These are phyloP conservation scores for Dasyurus viverrinus DNA, from an alignment of 2,113 vertebrate genomes.

Conservation along the genomic window DNA sequence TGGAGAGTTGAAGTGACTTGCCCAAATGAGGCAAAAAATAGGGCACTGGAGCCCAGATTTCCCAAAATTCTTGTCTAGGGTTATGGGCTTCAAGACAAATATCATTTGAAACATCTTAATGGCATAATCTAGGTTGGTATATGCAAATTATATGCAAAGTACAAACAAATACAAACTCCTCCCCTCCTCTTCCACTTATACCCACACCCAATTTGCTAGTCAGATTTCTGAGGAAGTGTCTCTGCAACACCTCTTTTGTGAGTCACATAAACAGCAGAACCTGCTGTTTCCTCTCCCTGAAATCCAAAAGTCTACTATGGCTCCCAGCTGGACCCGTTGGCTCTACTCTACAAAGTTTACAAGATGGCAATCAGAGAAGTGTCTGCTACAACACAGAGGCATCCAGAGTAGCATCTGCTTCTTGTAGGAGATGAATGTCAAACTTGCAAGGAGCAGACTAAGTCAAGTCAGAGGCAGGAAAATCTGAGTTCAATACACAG, in stretches of 20 bases:
- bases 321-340: neutral
- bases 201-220: neutral
- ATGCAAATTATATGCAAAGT: neutral
- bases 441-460: neutral
- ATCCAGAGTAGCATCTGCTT: neutral
- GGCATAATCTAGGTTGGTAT: neutral
- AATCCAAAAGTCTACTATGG: neutral
- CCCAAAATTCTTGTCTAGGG: conserved; percentile 13
- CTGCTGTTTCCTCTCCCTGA: neutral
- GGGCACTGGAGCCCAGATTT: neutral
- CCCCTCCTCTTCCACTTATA: neutral
- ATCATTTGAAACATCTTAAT: neutral
- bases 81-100: neutral
- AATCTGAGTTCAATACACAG: neutral
- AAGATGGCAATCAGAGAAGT: neutral
- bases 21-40: neutral
- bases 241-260: neutral
- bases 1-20: neutral
- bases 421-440: neutral
- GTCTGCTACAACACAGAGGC: neutral
- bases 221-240: neutral
- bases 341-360: neutral
- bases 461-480: neutral
- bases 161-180: neutral
- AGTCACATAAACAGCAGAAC: neutral